Conservation (phyloP, 2,113 vertebrate species). For the Nothocercus nigrocapillus region DNA sequence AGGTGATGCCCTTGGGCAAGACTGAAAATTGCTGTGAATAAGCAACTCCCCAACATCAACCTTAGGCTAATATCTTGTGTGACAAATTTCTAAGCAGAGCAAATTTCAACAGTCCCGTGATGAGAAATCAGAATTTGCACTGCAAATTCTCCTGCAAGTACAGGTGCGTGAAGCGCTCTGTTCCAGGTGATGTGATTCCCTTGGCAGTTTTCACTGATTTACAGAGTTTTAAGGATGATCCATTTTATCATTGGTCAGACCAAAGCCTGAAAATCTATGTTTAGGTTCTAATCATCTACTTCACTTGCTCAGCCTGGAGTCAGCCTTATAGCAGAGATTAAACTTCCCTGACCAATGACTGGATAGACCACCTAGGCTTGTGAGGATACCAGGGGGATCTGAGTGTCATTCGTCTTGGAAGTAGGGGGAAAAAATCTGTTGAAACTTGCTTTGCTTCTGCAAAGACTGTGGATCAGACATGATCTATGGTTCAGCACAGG, state of each 20-base stretch:
- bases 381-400: neutral
- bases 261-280: neutral
- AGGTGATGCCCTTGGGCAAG: neutral
- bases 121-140: conserved; percentile 15
- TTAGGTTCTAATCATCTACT: neutral
- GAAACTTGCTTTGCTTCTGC: neutral
- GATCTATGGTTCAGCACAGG: neutral
- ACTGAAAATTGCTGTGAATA: neutral
- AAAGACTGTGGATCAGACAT: neutral
- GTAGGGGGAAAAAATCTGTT: neutral
- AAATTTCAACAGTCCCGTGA: neutral
- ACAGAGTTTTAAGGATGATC: neutral
- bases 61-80: neutral
- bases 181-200: neutral
- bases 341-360: neutral
- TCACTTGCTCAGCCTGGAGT: neutral
- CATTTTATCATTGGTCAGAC: neutral
- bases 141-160: neutral
- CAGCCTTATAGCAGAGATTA: neutral
- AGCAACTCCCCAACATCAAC: neutral
- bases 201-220: neutral
- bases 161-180: neutral
- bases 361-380: neutral
- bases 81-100: conserved; percentile 15
- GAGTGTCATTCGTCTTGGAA: neutral